Evolutionary conservation across 2,797 vertebrate genomes (phyloP).

Genomic region (Phoebastria nigripes): DNA sequence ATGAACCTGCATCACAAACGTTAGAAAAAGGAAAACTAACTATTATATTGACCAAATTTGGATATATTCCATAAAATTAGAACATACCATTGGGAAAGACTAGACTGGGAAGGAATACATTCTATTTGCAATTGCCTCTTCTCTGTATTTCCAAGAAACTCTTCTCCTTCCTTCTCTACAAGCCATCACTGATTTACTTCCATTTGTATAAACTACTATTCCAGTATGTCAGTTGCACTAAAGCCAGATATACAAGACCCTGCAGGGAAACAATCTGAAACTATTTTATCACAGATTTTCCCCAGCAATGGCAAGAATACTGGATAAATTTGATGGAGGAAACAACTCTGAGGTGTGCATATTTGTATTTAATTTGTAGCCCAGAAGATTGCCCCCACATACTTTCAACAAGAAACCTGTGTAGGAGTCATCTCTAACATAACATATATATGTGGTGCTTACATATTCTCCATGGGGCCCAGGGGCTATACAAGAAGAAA

Average conservation of each 20-base stretch:
- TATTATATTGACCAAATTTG: background rate
- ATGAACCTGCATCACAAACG: conserved; percentile 4
- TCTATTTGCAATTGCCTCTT: background rate
- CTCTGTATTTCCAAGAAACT: background rate
- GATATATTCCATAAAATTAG: background rate
- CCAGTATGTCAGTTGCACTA: background rate
- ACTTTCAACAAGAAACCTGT: background rate
- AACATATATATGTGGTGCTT: background rate
- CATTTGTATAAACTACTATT: background rate
- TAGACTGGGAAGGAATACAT: background rate
- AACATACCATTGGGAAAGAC: background rate
- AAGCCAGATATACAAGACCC: background rate
- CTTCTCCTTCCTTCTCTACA: background rate
- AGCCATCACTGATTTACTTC: background rate
- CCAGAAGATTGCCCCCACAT: background rate
- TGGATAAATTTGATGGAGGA: background rate
- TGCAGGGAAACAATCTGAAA: background rate
- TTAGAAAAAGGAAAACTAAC: conserved; percentile 2
- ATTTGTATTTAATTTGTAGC: background rate
- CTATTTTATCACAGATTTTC: background rate
- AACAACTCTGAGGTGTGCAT: background rate
- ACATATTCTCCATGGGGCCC: background rate
- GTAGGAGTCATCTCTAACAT: background rate
- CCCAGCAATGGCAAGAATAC: background rate
- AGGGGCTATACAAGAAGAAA: background rate